Evolutionary conservation across 2,113 vertebrate genomes (phyloP).

Genomic region (Noctilio leporinus): DNA sequence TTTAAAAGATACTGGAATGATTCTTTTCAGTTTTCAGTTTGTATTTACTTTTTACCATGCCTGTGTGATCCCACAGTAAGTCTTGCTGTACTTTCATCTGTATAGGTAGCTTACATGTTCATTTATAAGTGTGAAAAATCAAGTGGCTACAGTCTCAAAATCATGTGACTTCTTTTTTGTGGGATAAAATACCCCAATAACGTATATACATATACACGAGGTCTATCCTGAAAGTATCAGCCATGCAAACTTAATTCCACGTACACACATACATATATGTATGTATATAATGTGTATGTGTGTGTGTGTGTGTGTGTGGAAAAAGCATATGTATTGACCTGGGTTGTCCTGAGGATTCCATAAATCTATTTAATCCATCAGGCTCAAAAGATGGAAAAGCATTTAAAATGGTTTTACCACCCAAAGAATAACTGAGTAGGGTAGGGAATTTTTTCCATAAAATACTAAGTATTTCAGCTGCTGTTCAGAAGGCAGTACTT

Average conservation of each 20-base stretch:
- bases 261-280: no score
- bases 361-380: neutral
- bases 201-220: no score
- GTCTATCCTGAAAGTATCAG: no score
- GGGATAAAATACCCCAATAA: neutral
- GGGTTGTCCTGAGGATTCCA: neutral
- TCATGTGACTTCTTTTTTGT: neutral
- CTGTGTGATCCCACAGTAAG: neutral
- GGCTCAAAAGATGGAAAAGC: neutral
- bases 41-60: neutral
- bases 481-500: conserved; percentile 34
- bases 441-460: neutral
- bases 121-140: neutral
- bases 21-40: neutral
- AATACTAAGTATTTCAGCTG: conserved; percentile 13
- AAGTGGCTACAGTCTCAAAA: neutral
- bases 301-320: neutral
- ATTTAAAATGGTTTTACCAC: conserved; percentile 3
- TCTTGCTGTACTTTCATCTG: neutral
- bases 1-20: neutral
- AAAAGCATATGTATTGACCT: neutral
- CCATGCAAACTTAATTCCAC: no score
- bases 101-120: neutral
- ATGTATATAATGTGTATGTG: neutral
- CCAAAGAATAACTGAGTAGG: neutral